Percentiles rank a stretch among this genome's conserved stretches.
Evolutionary conservation across 2,113 vertebrate genomes (phyloP).

Genomic region (Channa argus): DNA sequence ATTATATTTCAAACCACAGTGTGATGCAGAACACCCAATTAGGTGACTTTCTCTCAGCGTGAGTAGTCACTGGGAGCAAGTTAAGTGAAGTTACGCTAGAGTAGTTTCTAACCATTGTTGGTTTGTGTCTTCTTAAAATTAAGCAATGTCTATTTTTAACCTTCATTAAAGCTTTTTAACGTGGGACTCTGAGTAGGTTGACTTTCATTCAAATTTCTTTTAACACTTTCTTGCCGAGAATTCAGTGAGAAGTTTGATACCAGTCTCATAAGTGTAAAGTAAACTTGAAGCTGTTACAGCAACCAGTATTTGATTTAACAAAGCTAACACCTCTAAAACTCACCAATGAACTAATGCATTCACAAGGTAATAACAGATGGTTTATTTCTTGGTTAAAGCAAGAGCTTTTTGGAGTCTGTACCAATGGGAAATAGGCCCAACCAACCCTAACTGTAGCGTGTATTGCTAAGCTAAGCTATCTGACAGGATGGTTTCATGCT

Average conservation of each 20-base stretch:
- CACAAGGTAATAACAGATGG: no score
- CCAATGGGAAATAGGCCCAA: no score
- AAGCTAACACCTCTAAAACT: no score
- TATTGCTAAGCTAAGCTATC: no score
- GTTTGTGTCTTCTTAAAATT: not conserved
- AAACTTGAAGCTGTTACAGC: not conserved
- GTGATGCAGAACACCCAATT: conserved; percentile 63
- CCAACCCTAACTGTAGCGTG: no score
- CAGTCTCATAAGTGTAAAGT: not conserved
- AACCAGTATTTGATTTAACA: not conserved
- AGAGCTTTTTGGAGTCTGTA: no score
- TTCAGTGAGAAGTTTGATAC: no score
- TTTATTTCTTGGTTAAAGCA: no score
- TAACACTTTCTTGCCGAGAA: conserved; percentile 1
- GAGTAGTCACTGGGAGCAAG: conserved; percentile 19
- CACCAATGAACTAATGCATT: no score
- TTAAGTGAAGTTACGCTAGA: conserved; percentile 12
- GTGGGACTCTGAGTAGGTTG: not conserved
- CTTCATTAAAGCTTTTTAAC: not conserved
- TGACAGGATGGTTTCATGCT: no score
- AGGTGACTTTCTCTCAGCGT: conserved; percentile 43
- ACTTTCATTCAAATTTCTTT: not conserved
- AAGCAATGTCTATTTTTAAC: not conserved
- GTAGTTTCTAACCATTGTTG: conserved; percentile 14
- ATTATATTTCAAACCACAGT: conserved; percentile 60